Base-by-base conservation (phyloP, 2,888 invertebrate species). In the Acanthosepion esculentum region DNA sequence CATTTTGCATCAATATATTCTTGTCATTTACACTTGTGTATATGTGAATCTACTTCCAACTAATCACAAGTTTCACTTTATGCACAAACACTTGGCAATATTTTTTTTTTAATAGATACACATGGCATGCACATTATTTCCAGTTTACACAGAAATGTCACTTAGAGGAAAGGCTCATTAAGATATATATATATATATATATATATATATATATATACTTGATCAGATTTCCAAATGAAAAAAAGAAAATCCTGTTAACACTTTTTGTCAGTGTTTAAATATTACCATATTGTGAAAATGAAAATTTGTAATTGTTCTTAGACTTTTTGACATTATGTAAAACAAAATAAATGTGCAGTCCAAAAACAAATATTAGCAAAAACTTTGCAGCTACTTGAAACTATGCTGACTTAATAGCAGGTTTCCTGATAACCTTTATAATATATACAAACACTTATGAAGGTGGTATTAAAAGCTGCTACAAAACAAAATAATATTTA, bases 41-140 rank as follows among this genome's bases (percentile, higher is more conserved):
- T n/a, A n/a, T 78, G 78, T 78, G 78, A 78, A 78, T 78, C 78
- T 78, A n/a, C 78, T 78, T 78, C n/a, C 78, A 78, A 78, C 78
- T 78, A 78, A n/a, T 78, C 78, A 78, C 78, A 78, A 78, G n/a
- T 78, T 78, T 78, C n/a, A 78, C 78, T 78, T 78, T 78, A 78
- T 78, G 78, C 78, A 78, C 78, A 78, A 15, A 78, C 78, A 78
- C 78, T 78, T n/a, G 78, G 78, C n/a, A 15, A n/a, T 78, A 15
- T 78, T n/a, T 7, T 15, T 15, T 10, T 8, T 78, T 78, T n/a
- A 12, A 78, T 26, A 64, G 8, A 64, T 64, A 78, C 12, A 78
- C n/a, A 78, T n/a, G n/a, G 18, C 18, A 78, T n/a, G n/a, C n/a
- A 78, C 23, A 23, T 12, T 18, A 55, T 55, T 78, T 18, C n/a